A percentile compares a stretch with the other conserved stretches of the same genome.
Conservation (phyloP, 2,113 vertebrate species). For the Oplegnathus fasciatus region DNA sequence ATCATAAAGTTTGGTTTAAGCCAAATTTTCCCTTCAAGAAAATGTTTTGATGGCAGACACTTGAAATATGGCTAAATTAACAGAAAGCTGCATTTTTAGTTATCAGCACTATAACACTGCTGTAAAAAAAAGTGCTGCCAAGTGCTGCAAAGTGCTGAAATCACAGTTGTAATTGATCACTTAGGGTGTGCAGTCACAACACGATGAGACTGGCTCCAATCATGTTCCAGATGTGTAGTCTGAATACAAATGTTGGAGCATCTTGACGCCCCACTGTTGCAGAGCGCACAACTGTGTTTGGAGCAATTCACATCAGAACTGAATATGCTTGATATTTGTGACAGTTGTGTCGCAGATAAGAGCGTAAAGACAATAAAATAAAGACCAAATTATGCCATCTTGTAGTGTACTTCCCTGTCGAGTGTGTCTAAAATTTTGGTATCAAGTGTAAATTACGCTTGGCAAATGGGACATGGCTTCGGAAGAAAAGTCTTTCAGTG, state of each 20-base stretch:
- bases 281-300: neutral
- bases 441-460: neutral
- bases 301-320: neutral
- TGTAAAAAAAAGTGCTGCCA: slow-evolving; percentile 4
- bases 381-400: neutral
- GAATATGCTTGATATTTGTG: neutral
- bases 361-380: neutral
- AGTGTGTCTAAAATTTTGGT: neutral
- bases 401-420: neutral
- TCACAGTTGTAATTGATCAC: neutral
- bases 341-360: neutral
- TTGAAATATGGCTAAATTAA: neutral
- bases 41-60: neutral
- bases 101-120: neutral
- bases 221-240: neutral
- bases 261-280: neutral
- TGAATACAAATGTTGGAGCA: neutral
- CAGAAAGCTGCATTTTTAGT: neutral
- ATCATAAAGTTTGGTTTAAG: neutral
- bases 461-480: neutral
- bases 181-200: neutral
- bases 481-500: neutral
- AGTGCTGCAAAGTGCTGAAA: neutral
- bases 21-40: neutral
- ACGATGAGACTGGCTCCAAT: neutral